Evolutionary conservation across 2,113 vertebrate genomes (phyloP), one percentile per base, ranked within the genome.

Genomic region (Variabilichromis moorii): DNA sequence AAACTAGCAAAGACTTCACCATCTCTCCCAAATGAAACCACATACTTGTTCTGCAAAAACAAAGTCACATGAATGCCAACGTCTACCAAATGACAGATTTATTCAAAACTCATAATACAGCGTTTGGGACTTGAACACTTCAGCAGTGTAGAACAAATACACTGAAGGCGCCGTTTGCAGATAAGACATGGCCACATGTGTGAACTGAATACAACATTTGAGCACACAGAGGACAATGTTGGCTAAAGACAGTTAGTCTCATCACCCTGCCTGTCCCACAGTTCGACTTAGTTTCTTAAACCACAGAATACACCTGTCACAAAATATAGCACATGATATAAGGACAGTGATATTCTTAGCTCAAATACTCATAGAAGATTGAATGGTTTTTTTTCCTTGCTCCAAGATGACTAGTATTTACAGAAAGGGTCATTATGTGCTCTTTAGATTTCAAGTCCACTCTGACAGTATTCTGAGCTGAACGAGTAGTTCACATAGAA

Each of bases 41-140:
- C 68, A 11, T 26, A 83, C 55, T 19, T 53, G 81, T 59, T 71
- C 55, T 47, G 19, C 35, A 53, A 26, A 33, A n/a, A 95, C 76
- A 94, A 92, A 76, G 93, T 40, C 61, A 91, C 85, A 88, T 90
- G 37, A 91, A 94, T 79, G 21, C 83, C 87, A 89, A 90, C 68
- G 94, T 97, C 97, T 99, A 99, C 91, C 96, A 98, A 99, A 99
- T 84, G 87, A 97, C 96, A 97, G 97, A 98, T 99, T 99, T 99
- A 99, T 99, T 99, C 98, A 97, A 98, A 98, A 98, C 93, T 95
- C 95, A 96, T 95, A 97, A 97, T 98, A 99, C 98, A 99, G 97
- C 96, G 96, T 97, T 98, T 95, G 96, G 96, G 95, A 97, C 96
- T 95, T 81, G 80, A 90, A 94, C 95, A 95, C 89, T 92, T 94